Conservation (phyloP, 1,140 invertebrate genomes). For the silkworm (Bombyx mori) region ASM3026992v2 NC_085121.1:2161001-2161500, state of each 20-base stretch:
- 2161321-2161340: too few species aligned
- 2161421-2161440: too few species aligned
- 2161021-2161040: conserved; percentile 69
- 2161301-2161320: too few species aligned
- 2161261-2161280: too few species aligned
- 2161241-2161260: too few species aligned
- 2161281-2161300: too few species aligned
- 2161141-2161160: conserved; percentile 22
- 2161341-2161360: too few species aligned
- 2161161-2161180: conserved; percentile 42
- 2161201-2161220: conserved; percentile 27
- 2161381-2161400: not conserved
- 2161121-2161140: conserved; percentile 2
- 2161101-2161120: conserved; percentile 30
- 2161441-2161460: too few species aligned
- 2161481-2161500: too few species aligned
- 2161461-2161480: too few species aligned
- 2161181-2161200: conserved; percentile 52
- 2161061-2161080: too few species aligned
- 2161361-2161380: conserved; percentile 2
- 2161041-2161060: conserved; percentile 36
- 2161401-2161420: conserved; percentile 5
- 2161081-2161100: conserved; percentile 41
- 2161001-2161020: conserved; percentile 51
- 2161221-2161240: too few species aligned